Percentiles rank a stretch among this genome's conserved stretches.
Conservation (phyloP, 1,140 invertebrate species). For the Orius insidiosus region DNA sequence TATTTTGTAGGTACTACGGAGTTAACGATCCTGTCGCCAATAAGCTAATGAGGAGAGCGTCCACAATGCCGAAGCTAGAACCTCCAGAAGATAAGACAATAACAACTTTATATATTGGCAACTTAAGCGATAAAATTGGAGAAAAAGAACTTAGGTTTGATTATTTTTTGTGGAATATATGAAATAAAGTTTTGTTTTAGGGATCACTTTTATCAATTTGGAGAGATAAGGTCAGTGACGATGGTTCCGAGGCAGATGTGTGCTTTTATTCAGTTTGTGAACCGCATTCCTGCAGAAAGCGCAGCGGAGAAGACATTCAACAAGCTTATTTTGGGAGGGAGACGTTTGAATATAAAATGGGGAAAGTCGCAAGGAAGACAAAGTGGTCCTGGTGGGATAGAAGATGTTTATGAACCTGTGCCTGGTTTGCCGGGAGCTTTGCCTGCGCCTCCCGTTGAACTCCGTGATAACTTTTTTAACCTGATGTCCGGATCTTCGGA, state of each 20-base stretch:
- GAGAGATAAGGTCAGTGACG: slow-evolving; percentile 90
- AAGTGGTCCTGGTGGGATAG: slow-evolving; percentile 19
- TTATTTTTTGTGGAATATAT: no score
- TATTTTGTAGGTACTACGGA: slow-evolving; percentile 65
- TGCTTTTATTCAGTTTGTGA: slow-evolving; percentile 94
- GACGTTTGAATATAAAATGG: slow-evolving; percentile 91
- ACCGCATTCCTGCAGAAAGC: slow-evolving; percentile 69
- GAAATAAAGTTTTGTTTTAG: no score
- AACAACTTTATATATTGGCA: slow-evolving; percentile 91
- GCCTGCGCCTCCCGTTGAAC: slow-evolving; percentile 57
- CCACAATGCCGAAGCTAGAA: slow-evolving; percentile 84
- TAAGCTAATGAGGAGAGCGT: slow-evolving; percentile 84
- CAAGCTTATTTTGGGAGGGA: slow-evolving; percentile 73
- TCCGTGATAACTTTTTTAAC: slow-evolving; percentile 70
- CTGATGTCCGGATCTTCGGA: slow-evolving; percentile 33
- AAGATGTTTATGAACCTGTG: slow-evolving; percentile 55
- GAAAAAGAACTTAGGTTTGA: slow-evolving; percentile 88
- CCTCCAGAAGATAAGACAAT: slow-evolving; percentile 92
- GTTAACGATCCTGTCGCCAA: slow-evolving; percentile 98
- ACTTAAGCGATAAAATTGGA: slow-evolving; percentile 70
- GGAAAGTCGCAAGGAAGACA: slow-evolving; percentile 67
- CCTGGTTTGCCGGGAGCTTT: slow-evolving; percentile 69
- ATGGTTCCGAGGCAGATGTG: slow-evolving; percentile 87
- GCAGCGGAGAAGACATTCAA: slow-evolving; percentile 95
- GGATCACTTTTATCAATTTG: slow-evolving; percentile 95